Conservation (phyloP, 2,113 vertebrate species). For the Hippocampus zosterae region DNA sequence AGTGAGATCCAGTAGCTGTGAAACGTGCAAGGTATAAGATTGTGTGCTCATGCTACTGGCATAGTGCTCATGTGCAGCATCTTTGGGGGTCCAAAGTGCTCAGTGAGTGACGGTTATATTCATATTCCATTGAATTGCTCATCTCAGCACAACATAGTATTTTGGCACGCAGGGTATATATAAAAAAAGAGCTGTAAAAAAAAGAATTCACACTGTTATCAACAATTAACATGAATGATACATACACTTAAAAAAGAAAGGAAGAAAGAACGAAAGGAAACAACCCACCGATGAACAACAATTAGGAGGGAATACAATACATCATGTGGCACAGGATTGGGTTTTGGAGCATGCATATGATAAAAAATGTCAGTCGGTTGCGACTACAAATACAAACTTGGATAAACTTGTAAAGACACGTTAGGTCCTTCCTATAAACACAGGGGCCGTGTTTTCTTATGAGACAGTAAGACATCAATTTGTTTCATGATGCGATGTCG, state of each 20-base stretch:
- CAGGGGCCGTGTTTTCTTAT: neutral
- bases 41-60: slow-evolving; percentile 11
- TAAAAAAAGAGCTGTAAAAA: slow-evolving; percentile 35
- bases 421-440: too few species aligned
- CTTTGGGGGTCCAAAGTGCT: slow-evolving; percentile 17
- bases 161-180: slow-evolving; percentile 43
- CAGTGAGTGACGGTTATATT: slow-evolving; percentile 33
- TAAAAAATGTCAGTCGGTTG: neutral
- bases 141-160: slow-evolving; percentile 20
- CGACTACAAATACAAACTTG: neutral
- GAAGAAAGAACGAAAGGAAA: neutral
- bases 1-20: slow-evolving; percentile 2
- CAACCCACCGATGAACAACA: slow-evolving; percentile 2
- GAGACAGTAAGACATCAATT: slow-evolving; percentile 11
- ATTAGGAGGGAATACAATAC: neutral
- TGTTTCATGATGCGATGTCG: neutral
- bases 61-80: slow-evolving; percentile 16
- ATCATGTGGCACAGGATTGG: neutral
- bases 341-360: slow-evolving; percentile 31
- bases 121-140: slow-evolving; percentile 16
- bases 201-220: slow-evolving; percentile 8
- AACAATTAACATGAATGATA: neutral
- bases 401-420: neutral
- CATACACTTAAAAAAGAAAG: neutral
- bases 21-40: slow-evolving; percentile 11